Percentiles rank a stretch among this genome's conserved stretches.
Evolutionary conservation across 2,113 vertebrate genomes (phyloP).

Genomic region (Ophthalmolycus amberensis): DNA sequence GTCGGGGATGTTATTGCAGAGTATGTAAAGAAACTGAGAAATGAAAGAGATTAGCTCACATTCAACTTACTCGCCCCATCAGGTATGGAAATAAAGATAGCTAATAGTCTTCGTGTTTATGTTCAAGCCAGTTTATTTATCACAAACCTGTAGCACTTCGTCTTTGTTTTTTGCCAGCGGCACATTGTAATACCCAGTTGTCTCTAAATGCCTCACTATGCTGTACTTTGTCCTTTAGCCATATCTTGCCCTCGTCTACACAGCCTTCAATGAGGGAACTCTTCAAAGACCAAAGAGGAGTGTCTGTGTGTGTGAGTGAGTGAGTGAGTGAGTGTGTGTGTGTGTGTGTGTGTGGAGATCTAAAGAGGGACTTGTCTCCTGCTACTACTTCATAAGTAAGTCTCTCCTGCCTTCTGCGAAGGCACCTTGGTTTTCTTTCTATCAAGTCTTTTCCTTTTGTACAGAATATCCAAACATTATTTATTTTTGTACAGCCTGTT

Average conservation of each 20-base stretch:
- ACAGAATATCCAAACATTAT: conserved; percentile 89
- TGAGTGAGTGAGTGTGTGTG: conserved; percentile 11
- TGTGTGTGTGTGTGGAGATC: conserved; percentile 65
- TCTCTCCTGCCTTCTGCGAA: conserved; percentile 94
- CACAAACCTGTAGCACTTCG: conserved; percentile 76
- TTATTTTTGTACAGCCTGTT: conserved; percentile 99
- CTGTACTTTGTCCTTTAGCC: conserved; percentile 67
- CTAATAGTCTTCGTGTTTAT: conserved; percentile 63
- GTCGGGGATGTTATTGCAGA: conserved; percentile 56
- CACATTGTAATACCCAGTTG: conserved; percentile 69
- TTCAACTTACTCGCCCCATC: conserved; percentile 74
- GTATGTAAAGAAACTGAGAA: conserved; percentile 57
- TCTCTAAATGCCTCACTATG: conserved; percentile 65
- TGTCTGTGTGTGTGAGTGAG: conserved; percentile 43
- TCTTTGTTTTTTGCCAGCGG: conserved; percentile 67
- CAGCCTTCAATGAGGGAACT: conserved; percentile 59
- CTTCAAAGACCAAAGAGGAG: conserved; percentile 77
- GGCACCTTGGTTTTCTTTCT: conserved; percentile 83
- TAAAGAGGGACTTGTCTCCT: conserved; percentile 82
- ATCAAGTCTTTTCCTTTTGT: conserved; percentile 76
- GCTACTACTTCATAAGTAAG: conserved; percentile 98
- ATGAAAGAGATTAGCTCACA: conserved; percentile 59
- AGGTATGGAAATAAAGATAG: conserved; percentile 78
- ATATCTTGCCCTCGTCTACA: conserved; percentile 69
- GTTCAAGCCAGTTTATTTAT: conserved; percentile 75